Evolutionary conservation across 1,140 invertebrate genomes (phyloP).

Genomic region (Aphis gossypii): DNA sequence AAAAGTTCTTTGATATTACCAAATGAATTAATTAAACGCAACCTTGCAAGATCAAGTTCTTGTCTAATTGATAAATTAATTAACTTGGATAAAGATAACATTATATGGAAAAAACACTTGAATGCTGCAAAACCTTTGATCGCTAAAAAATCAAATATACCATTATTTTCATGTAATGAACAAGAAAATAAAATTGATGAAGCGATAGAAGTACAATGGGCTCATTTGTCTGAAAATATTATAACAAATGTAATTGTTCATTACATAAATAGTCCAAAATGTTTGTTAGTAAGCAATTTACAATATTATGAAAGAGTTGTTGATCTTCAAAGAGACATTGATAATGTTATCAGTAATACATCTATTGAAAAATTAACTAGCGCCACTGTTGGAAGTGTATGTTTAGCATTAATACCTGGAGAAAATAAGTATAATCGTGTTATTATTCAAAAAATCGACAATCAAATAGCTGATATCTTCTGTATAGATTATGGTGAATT

Average conservation of each 20-base stretch:
- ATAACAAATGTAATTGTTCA: not conserved
- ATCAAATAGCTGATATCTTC: not conserved
- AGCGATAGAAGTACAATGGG: conserved; percentile 27
- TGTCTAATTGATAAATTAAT: not conserved
- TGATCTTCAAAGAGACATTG: conserved; percentile 37
- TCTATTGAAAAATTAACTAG: not conserved
- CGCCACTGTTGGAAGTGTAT: conserved; percentile 11
- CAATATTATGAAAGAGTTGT: not conserved
- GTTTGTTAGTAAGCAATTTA: conserved; percentile 15
- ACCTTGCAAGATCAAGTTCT: not conserved
- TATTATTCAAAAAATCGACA: not conserved
- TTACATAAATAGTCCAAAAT: conserved; percentile 15
- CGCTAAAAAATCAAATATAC: not conserved
- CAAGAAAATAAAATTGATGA: not conserved
- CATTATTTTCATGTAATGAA: conserved; percentile 44
- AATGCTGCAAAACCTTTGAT: not conserved
- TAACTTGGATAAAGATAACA: not conserved
- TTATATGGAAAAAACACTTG: conserved; percentile 23
- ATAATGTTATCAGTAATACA: not conserved
- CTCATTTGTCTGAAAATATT: conserved; percentile 5
- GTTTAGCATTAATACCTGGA: not conserved
- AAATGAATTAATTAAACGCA: conserved; percentile 41
- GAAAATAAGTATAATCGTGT: conserved; percentile 39
- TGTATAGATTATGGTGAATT: conserved; percentile 41
- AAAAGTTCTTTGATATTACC: conserved; percentile 7